Conservation (phyloP, 92 coral and sea anemone species). For the Palythoa grandis region DNA sequence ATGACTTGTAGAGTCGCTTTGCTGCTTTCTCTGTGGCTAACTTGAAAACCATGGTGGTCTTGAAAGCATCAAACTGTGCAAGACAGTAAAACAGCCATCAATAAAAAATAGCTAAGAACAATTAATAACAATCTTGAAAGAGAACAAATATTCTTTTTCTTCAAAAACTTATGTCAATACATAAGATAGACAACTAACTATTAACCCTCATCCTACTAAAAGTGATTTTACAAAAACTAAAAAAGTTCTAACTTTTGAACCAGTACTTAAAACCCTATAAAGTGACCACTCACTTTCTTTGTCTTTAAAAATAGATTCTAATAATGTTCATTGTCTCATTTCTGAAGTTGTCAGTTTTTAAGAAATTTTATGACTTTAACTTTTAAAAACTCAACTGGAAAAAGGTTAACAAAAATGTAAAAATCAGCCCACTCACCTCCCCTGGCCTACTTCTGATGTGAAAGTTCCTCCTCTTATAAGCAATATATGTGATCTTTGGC, state of each 20-base stretch:
- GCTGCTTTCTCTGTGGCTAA: constrained; percentile 94
- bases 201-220: too few species aligned
- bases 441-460: constrained; percentile 89
- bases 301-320: too few species aligned
- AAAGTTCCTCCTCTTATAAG: constrained; percentile 84
- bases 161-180: too few species aligned
- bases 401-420: background rate
- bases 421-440: constrained; percentile 62
- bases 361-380: background rate
- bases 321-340: too few species aligned
- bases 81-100: background rate
- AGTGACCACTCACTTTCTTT: too few species aligned
- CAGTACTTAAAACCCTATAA: too few species aligned
- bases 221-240: too few species aligned
- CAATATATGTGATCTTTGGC: constrained; percentile 84
- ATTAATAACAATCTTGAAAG: background rate
- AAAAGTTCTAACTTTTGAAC: too few species aligned
- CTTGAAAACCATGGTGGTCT: constrained; percentile 81
- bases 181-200: too few species aligned
- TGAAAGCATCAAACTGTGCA: constrained; percentile 72
- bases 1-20: constrained; percentile 93
- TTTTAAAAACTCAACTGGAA: background rate
- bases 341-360: too few species aligned
- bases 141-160: too few species aligned
- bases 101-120: background rate